Percentiles rank a stretch among this genome's conserved stretches.
Conservation (phyloP, 2,888 invertebrate genomes). For the Neoitamus cyanurus region DNA sequence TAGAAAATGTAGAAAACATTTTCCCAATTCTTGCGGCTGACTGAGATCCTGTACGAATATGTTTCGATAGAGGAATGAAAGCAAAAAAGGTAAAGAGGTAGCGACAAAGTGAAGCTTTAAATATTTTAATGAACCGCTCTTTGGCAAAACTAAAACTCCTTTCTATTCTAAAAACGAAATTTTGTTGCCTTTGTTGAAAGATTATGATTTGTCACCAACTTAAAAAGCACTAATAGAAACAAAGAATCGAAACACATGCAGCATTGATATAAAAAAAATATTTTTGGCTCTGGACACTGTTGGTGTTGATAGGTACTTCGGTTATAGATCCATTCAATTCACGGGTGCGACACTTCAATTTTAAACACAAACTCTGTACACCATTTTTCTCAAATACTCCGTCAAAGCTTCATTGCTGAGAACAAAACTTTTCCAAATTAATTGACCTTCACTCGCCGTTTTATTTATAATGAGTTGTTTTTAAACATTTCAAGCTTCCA, state of each 20-base stretch:
- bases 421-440: constrained; percentile 18
- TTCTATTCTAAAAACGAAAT: not conserved
- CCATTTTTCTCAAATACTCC: constrained; percentile 3
- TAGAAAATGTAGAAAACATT: not conserved
- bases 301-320: not conserved
- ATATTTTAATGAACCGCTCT: not conserved
- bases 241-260: not conserved
- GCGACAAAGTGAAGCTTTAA: not conserved
- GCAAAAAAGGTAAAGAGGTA: not conserved
- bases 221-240: not conserved
- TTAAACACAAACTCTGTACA: constrained; percentile 17
- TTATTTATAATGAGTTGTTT: constrained; percentile 30
- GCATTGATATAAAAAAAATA: constrained; percentile 22
- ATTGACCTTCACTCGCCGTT: constrained; percentile 18
- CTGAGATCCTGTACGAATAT: not conserved
- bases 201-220: not conserved
- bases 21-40: not conserved
- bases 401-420: not conserved
- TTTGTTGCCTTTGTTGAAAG: not conserved
- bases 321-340: not conserved
- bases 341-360: not conserved
- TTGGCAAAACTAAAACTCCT: not conserved
- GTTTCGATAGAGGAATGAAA: not conserved
- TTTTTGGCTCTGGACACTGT: constrained; percentile 15
- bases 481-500: not conserved